phyloP scores from a whole-genome alignment of 2,797 vertebrate species.

The Sciaenops ocellatus region DNA sequence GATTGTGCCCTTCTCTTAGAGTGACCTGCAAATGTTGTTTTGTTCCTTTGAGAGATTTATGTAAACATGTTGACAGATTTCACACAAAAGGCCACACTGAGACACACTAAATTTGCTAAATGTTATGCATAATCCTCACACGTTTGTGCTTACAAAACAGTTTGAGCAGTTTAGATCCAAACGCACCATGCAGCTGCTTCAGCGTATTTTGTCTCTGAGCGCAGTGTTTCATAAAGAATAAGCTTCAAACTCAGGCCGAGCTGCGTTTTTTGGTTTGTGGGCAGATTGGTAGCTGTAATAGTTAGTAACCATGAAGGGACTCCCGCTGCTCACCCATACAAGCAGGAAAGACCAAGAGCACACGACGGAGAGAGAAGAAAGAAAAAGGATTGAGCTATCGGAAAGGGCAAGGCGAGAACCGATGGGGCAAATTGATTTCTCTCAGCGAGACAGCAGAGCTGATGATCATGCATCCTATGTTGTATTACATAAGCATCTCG shows the following conservation, averaged over 20 bases:
- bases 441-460: constrained; percentile 47
- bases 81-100: not conserved
- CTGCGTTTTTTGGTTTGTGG: constrained; percentile 35
- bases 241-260: constrained; percentile 50
- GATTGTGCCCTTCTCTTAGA: constrained; percentile 24
- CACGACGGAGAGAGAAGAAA: constrained; percentile 22
- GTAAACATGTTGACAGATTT: constrained; percentile 10
- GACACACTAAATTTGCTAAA: not conserved
- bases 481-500: constrained; percentile 73
- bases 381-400: constrained; percentile 17
- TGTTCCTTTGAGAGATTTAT: not conserved
- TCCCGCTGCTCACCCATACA: constrained; percentile 33
- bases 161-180: constrained; percentile 21
- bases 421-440: constrained; percentile 73
- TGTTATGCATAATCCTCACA: constrained; percentile 13
- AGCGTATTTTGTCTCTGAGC: constrained; percentile 34
- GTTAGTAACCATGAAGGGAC: constrained; percentile 36
- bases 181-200: constrained; percentile 29
- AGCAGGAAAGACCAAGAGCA: constrained; percentile 25
- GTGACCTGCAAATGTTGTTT: constrained; percentile 1
- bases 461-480: constrained; percentile 58
- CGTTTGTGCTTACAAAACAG: not conserved
- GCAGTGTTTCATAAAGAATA: constrained; percentile 53
- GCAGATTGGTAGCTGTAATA: constrained; percentile 12
- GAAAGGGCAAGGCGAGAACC: constrained; percentile 56